phyloP scores from a whole-genome alignment of 64 coral and sea anemone species.

The Montipora cactus region DNA sequence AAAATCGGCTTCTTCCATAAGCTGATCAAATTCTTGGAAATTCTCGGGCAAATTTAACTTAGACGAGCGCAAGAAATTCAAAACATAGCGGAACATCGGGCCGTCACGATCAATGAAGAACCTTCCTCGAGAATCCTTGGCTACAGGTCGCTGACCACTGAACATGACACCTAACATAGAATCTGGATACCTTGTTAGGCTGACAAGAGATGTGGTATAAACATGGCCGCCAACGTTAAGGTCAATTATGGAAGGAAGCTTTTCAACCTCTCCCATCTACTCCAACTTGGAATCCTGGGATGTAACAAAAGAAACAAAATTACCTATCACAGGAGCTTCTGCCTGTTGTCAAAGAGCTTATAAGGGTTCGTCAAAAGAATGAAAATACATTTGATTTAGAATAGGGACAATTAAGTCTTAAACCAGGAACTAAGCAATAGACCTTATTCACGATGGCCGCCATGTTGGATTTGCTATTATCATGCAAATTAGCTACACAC shows the following conservation, averaged over 20 bases:
- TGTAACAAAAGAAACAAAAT: background rate
- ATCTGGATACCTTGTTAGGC: conserved; percentile 70
- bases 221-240: conserved; percentile 73
- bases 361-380: too few relatives aligned
- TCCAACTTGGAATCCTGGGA: background rate
- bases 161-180: conserved; percentile 80
- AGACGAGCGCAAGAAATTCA: conserved; percentile 73
- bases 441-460: too few relatives aligned
- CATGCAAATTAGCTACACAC: too few relatives aligned
- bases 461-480: too few relatives aligned
- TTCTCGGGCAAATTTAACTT: conserved; percentile 65
- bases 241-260: conserved; percentile 72
- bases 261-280: conserved; percentile 35
- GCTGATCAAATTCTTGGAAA: conserved; percentile 78
- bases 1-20: conserved; percentile 78
- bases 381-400: too few relatives aligned
- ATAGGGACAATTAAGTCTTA: too few relatives aligned
- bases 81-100: conserved; percentile 63
- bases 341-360: background rate
- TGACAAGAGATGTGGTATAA: conserved; percentile 77
- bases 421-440: too few relatives aligned
- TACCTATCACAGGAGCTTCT: background rate
- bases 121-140: conserved; percentile 66
- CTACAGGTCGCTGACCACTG: conserved; percentile 60
- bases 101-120: conserved; percentile 86